Base-by-base conservation (phyloP, 2,797 vertebrate species). In the Taenioides sp. region DNA sequence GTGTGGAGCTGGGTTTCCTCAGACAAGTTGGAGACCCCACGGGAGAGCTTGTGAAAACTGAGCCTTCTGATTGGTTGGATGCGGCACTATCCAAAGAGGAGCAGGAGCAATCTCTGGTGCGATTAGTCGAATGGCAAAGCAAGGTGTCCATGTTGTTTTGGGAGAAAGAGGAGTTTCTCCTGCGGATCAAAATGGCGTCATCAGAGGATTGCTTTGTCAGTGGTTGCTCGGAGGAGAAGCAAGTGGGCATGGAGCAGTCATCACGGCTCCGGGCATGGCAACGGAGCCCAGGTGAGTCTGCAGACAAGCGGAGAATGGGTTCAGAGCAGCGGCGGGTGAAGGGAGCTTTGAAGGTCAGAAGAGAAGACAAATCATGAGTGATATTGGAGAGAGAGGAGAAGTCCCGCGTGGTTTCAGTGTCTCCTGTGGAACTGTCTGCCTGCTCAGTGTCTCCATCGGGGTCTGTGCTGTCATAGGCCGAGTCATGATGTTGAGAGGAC, bases 391-490 rank as follows among this genome's bases (percentile, higher is more conserved):
- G 14, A 23, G 54, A 55, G 10, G 54, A 57, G 22, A 57, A 57
- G 22, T 57, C 23, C 54, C 60, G 5, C 25, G 72, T 49, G 75
- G 62, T 67, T 16, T 31, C 17, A 22, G 76, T 1, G 58, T 60
- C 77, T 49, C 68, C 66, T 7, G 57, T 58, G 14, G 71, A 27
- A 20, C 16, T 27, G 16, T 25, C 40, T 3, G 22, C 43, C 43
- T 25, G 64, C 43, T 65, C 64, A 0, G 1, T 1, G 31, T 97
- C 96, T 0, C 81, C 88, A 4, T 98, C 97, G 0, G 94, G 94
- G 75, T 97, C 97, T 0, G 95, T 95, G 90, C 96, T 98, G 85
- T 97, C 96, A 0, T 98, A 98, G 0, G 96, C 97, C 0, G 96
- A 98, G 91, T 99, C 97, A 3, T 95, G 96, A 80, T 95, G 96